These are phyloP conservation scores for Stylophora pistillata DNA, from an alignment of 64 coral and sea anemone species.

Conservation along the genomic window DNA sequence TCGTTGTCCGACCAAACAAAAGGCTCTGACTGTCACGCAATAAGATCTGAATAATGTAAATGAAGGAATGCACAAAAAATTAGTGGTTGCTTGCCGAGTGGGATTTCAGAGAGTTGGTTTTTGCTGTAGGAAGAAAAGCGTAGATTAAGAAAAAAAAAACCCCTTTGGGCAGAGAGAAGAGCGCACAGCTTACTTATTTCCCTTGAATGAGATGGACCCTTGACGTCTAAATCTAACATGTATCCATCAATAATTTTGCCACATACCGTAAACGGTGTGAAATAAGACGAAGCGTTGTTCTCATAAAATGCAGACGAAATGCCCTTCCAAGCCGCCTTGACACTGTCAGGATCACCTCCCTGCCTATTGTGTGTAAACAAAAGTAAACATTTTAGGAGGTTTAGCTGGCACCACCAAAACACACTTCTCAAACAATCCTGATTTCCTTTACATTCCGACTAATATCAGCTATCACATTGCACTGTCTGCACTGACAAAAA, in stretches of 20 bases:
- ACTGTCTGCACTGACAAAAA: no score
- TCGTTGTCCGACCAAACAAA: conserved; percentile 42
- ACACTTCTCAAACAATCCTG: no score
- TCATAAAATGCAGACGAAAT: conserved; percentile 9
- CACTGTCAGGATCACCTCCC: background rate
- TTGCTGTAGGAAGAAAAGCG: no score
- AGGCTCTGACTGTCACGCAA: conserved; percentile 35
- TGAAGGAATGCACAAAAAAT: background rate
- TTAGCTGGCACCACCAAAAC: background rate
- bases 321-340: background rate
- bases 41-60: background rate
- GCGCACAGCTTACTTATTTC: no score
- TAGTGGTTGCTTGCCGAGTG: background rate
- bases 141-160: no score
- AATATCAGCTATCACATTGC: no score
- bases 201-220: no score
- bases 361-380: background rate
- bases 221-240: no score
- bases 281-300: background rate
- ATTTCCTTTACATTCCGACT: no score
- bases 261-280: conserved; percentile 23
- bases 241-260: background rate
- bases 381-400: no score
- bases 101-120: no score
- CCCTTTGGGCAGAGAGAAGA: no score